Conservation (phyloP, 2,113 vertebrate genomes). For the Salvelinus alpinus region DNA sequence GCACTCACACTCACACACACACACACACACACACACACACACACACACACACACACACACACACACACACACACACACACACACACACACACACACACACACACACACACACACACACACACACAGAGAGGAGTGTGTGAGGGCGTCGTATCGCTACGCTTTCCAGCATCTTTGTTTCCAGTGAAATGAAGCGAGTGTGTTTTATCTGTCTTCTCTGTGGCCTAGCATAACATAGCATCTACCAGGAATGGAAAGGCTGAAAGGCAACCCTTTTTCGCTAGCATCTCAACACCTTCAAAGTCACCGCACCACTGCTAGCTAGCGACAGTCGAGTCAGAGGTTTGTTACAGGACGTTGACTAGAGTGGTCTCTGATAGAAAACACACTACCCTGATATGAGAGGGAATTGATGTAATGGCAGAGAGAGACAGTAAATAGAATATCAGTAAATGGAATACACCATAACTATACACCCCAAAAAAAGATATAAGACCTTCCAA, state of each 20-base stretch:
- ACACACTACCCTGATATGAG: no score
- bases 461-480: no score
- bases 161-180: constrained; percentile 63
- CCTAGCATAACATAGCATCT: constrained; percentile 26
- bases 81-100: not conserved
- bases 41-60: not conserved
- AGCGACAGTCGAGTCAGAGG: not conserved
- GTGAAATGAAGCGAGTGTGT: constrained; percentile 43
- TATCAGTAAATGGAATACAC: not conserved
- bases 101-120: not conserved
- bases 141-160: constrained; percentile 48
- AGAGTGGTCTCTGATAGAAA: not conserved
- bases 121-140: constrained; percentile 20
- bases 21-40: not conserved
- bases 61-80: not conserved
- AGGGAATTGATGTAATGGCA: no score
- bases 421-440: no score
- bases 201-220: constrained; percentile 50
- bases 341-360: not conserved
- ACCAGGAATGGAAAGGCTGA: constrained; percentile 56
- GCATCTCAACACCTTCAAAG: constrained; percentile 44
- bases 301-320: not conserved
- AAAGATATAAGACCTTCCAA: no score
- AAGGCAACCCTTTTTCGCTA: constrained; percentile 26
- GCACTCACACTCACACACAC: not conserved